These are phyloP conservation scores for Poeciliopsis paucimaculata DNA, from an alignment of 2,797 vertebrate genomes.

Conservation along the genomic window DNA sequence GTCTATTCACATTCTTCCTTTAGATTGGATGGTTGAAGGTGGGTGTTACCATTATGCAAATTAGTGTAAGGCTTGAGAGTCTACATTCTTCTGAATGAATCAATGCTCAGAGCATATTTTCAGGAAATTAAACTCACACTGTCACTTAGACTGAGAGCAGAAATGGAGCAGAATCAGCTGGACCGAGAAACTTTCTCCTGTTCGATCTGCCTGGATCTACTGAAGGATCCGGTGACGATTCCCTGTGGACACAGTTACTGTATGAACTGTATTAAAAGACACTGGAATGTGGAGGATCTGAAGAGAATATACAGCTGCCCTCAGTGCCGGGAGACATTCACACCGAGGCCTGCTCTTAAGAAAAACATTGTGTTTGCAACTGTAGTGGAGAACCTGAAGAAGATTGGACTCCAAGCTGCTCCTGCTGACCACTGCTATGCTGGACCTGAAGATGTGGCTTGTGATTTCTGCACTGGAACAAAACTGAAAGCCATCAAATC, in stretches of 20 bases:
- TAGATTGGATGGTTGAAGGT: background rate
- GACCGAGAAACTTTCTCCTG: background rate
- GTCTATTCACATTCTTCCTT: background rate
- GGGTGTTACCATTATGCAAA: background rate
- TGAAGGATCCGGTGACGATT: background rate
- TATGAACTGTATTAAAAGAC: background rate
- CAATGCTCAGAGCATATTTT: background rate
- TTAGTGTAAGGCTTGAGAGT: background rate
- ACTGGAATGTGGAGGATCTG: background rate
- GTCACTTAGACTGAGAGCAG: background rate
- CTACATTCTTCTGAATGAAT: background rate
- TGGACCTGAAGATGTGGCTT: background rate
- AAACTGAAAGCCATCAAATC: constrained; percentile 12
- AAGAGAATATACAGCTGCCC: constrained; percentile 1
- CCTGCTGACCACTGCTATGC: constrained; percentile 16
- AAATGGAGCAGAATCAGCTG: background rate
- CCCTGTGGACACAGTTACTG: background rate
- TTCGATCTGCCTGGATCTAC: background rate
- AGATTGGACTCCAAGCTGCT: constrained; percentile 7
- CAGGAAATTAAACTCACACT: background rate
- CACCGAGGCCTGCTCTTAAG: background rate
- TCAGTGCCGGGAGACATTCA: constrained; percentile 1
- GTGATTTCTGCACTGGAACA: background rate
- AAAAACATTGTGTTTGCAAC: background rate
- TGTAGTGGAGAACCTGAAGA: constrained; percentile 15